Percentiles rank a stretch among this genome's conserved stretches.
Evolutionary conservation across 2,888 invertebrate genomes (phyloP).

Genomic region (Synergus gifuensis): DNA sequence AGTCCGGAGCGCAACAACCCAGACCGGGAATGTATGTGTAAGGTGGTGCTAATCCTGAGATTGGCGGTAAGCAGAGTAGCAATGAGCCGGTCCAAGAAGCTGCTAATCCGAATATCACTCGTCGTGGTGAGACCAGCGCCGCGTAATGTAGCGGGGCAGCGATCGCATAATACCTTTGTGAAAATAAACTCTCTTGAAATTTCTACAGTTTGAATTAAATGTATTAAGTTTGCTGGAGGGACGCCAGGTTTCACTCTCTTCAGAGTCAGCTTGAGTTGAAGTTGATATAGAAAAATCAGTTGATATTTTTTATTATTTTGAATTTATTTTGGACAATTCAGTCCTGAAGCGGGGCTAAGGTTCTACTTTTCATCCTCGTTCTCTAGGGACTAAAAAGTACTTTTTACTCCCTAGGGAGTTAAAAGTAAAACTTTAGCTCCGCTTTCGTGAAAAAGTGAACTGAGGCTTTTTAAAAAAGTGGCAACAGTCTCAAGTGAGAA

Average conservation of each 20-base stretch:
- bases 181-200: conserved; percentile 2
- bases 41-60: conserved; percentile 80
- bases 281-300: not conserved
- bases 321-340: too few relatives aligned
- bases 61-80: conserved; percentile 83
- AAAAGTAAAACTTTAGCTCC: too few relatives aligned
- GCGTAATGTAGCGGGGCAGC: conserved; percentile 89
- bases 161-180: conserved; percentile 85
- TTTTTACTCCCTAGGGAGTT: too few relatives aligned
- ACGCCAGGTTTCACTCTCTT: not conserved
- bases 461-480: too few relatives aligned
- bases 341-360: too few relatives aligned
- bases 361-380: too few relatives aligned
- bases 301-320: not conserved
- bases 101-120: conserved; percentile 84
- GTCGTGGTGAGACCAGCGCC: conserved; percentile 86
- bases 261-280: not conserved
- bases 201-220: not conserved
- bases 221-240: not conserved
- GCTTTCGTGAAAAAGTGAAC: too few relatives aligned
- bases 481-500: too few relatives aligned
- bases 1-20: conserved; percentile 85
- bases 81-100: conserved; percentile 84
- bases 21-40: conserved; percentile 79
- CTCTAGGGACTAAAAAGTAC: too few relatives aligned